Conservation (phyloP, 2,888 invertebrate species). For the Macrostomum cliftonense region DNA sequence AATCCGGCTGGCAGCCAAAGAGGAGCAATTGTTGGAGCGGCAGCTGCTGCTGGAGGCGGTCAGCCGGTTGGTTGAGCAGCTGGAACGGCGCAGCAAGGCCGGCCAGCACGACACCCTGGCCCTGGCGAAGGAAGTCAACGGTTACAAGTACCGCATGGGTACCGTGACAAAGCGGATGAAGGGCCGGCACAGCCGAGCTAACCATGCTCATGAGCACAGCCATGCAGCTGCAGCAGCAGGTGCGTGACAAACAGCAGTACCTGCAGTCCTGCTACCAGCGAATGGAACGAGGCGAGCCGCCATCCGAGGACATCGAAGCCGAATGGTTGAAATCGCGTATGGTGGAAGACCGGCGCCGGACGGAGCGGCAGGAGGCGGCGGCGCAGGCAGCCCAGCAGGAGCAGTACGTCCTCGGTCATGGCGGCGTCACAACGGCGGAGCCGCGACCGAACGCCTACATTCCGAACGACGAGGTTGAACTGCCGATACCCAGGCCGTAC, state of each 20-base stretch:
- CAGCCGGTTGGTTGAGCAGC: conserved; percentile 23
- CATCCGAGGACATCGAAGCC: conserved; percentile 25
- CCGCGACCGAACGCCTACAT: conserved; percentile 38
- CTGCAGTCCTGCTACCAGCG: conserved; percentile 24
- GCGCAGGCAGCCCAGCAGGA: conserved; percentile 29
- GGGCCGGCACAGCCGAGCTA: conserved; percentile 35
- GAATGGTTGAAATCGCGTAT: conserved; percentile 26
- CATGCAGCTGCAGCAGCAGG: conserved; percentile 26
- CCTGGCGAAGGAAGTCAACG: conserved; percentile 31
- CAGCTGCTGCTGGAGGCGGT: conserved; percentile 35
- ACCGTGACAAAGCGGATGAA: conserved; percentile 20
- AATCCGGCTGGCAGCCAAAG: conserved; percentile 30
- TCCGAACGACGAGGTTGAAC: conserved; percentile 33
- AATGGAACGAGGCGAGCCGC: conserved; percentile 37
- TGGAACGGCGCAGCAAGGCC: conserved; percentile 24
- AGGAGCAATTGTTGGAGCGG: conserved; percentile 34
- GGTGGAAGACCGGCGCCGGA: conserved; percentile 18
- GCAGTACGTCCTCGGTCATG: conserved; percentile 30
- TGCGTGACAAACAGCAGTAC: conserved; percentile 10
- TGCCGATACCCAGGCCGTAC: conserved; percentile 37
- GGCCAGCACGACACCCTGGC: conserved; percentile 32
- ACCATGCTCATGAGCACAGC: conserved; percentile 36
- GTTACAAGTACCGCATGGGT: conserved; percentile 7
- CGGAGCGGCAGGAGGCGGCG: conserved; percentile 21
- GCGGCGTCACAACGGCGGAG: conserved; percentile 32